A percentile compares a stretch with the other conserved stretches of the same genome.
Evolutionary conservation across 2,888 invertebrate genomes (phyloP).

Genomic region (Microdon myrmicae): DNA sequence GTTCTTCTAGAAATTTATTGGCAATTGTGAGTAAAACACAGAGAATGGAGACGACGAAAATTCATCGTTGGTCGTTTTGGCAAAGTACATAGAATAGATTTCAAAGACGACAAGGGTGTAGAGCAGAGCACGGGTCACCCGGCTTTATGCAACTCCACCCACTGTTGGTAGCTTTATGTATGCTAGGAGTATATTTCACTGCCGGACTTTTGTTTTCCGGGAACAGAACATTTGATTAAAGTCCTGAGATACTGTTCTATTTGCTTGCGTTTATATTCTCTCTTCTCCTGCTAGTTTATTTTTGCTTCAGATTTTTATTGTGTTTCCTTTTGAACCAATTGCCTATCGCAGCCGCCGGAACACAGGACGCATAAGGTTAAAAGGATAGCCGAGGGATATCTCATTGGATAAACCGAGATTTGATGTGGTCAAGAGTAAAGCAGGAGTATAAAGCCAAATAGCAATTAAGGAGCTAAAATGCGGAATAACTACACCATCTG

Average conservation of each 20-base stretch:
- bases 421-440: conserved; percentile 15
- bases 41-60: conserved; percentile 40
- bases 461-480: conserved; percentile 44
- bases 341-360: background rate
- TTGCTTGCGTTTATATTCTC: conserved; percentile 20
- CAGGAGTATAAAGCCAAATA: conserved; percentile 7
- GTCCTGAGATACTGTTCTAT: conserved; percentile 33
- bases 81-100: too few species aligned
- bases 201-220: conserved; percentile 18
- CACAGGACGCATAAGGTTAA: conserved; percentile 20
- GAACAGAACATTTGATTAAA: conserved; percentile 34
- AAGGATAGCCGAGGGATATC: conserved; percentile 42
- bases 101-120: background rate
- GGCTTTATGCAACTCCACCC: conserved; percentile 10
- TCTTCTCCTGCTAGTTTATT: conserved; percentile 6
- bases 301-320: conserved; percentile 2
- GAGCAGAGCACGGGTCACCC: background rate
- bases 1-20: conserved; percentile 48
- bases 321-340: conserved; percentile 15
- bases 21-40: conserved; percentile 37
- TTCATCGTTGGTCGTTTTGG: conserved; percentile 25
- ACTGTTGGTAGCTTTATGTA: conserved; percentile 14
- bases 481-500: too few species aligned
- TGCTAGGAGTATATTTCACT: conserved; percentile 6
- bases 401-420: conserved; percentile 40